A percentile compares a stretch with the other conserved stretches of the same genome.
These are phyloP conservation scores for Pseudanteris insignis DNA, from an alignment of 2,888 invertebrate genomes.

Conservation along the genomic window DNA sequence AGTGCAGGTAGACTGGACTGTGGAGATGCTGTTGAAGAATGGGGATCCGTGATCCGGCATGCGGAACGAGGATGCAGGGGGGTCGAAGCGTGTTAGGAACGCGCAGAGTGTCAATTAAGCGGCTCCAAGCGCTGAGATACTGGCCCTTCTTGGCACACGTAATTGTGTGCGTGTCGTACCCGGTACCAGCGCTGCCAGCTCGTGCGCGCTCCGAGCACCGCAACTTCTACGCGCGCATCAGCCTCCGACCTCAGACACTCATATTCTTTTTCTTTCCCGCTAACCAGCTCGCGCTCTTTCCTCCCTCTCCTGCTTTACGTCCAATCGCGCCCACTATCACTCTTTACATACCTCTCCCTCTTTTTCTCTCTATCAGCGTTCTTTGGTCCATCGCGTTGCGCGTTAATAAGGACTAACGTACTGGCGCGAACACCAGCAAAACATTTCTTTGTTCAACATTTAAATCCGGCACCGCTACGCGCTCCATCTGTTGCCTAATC, in stretches of 20 bases:
- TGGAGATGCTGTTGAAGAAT: too few species aligned
- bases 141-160: conserved; percentile 62
- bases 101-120: conserved; percentile 67
- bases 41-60: conserved; percentile 58
- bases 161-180: conserved; percentile 42
- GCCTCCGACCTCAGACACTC: conserved; percentile 4
- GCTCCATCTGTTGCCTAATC: too few species aligned
- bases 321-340: too few species aligned
- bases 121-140: conserved; percentile 65
- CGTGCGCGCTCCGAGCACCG: not conserved
- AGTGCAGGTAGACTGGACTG: too few species aligned
- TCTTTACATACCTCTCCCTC: not conserved
- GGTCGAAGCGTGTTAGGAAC: conserved; percentile 65
- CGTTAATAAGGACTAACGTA: conserved; percentile 41
- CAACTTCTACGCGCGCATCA: conserved; percentile 18
- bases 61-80: conserved; percentile 53
- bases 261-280: conserved; percentile 2
- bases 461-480: too few species aligned
- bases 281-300: not conserved
- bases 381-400: not conserved
- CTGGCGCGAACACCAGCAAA: conserved; percentile 19
- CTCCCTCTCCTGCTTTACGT: not conserved
- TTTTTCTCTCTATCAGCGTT: not conserved
- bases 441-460: conserved; percentile 27
- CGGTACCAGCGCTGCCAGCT: not conserved